These are phyloP conservation scores for Drosophila takahashii DNA, from an alignment of 1,140 invertebrate species.

Conservation along the genomic window DNA sequence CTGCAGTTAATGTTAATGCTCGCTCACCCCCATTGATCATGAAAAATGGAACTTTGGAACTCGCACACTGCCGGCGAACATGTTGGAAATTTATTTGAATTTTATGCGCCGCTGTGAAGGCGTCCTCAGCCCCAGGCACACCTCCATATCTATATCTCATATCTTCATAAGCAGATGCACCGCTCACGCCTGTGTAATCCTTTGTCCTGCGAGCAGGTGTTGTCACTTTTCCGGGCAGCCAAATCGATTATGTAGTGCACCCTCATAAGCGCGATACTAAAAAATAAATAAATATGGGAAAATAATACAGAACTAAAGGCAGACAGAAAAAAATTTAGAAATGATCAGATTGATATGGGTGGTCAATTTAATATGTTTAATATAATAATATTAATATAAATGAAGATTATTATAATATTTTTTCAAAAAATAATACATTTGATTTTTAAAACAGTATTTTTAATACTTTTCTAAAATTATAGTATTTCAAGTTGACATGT, in stretches of 20 bases:
- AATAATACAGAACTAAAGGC: not conserved
- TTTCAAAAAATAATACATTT: too few species aligned
- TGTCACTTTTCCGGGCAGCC: constrained; percentile 5
- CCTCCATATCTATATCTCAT: constrained; percentile 7
- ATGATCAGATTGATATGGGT: not conserved
- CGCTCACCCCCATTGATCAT: constrained; percentile 63
- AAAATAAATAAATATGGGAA: constrained; percentile 1
- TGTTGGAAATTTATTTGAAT: constrained; percentile 83
- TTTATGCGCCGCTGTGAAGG: constrained; percentile 70
- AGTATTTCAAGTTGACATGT: too few species aligned
- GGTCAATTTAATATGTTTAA: not conserved
- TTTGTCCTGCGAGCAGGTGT: constrained; percentile 46
- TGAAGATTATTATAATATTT: too few species aligned
- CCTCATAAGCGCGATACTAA: constrained; percentile 23
- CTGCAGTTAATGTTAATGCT: constrained; percentile 48
- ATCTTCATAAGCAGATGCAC: constrained; percentile 30
- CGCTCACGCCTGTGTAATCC: constrained; percentile 35
- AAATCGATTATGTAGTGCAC: constrained; percentile 32
- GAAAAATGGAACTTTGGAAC: constrained; percentile 73
- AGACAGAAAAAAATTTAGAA: too few species aligned
- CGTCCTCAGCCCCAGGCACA: constrained; percentile 28
- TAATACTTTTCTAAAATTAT: not conserved
- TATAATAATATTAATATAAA: too few species aligned
- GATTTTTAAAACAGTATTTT: too few species aligned
- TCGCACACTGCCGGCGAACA: constrained; percentile 54